A percentile compares a stretch with the other conserved stretches of the same genome.
Conservation (phyloP, 2,797 vertebrate genomes). For the Schizopygopsis pylzovi region DNA sequence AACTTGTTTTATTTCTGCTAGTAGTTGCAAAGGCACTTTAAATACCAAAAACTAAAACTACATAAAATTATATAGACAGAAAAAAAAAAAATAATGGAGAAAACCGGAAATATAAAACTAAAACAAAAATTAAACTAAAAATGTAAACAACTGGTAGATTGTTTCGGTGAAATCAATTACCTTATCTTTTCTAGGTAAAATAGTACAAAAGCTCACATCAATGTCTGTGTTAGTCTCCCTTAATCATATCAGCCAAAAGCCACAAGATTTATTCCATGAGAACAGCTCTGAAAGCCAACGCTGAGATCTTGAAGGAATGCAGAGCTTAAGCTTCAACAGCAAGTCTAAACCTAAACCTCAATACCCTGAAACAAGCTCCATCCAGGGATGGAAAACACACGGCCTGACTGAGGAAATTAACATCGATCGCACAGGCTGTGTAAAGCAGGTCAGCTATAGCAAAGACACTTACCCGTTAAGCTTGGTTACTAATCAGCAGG, state of each 20-base stretch:
- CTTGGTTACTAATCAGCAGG: constrained; percentile 26
- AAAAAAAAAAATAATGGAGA: not conserved
- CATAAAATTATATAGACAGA: not conserved
- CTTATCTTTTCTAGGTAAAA: not conserved
- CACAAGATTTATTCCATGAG: constrained; percentile 12
- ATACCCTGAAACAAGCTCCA: constrained; percentile 15
- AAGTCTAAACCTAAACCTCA: constrained; percentile 16
- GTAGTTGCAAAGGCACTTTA: not conserved
- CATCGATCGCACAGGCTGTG: not conserved
- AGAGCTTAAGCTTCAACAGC: constrained; percentile 20
- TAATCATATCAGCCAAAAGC: constrained; percentile 10
- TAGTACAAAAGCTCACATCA: constrained; percentile 13
- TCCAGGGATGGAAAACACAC: not conserved
- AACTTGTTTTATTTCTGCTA: too few relatives aligned
- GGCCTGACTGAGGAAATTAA: not conserved
- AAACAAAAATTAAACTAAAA: not conserved
- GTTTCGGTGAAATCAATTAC: not conserved
- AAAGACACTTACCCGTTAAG: constrained; percentile 22
- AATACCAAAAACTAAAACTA: not conserved
- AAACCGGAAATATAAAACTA: not conserved
- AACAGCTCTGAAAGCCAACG: not conserved
- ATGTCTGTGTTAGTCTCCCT: not conserved
- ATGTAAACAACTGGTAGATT: not conserved
- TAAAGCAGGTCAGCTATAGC: not conserved
- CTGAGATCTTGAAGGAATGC: constrained; percentile 3